phyloP scores from a whole-genome alignment of 2,797 vertebrate genomes.

The Enteromius paludinosus region DNA sequence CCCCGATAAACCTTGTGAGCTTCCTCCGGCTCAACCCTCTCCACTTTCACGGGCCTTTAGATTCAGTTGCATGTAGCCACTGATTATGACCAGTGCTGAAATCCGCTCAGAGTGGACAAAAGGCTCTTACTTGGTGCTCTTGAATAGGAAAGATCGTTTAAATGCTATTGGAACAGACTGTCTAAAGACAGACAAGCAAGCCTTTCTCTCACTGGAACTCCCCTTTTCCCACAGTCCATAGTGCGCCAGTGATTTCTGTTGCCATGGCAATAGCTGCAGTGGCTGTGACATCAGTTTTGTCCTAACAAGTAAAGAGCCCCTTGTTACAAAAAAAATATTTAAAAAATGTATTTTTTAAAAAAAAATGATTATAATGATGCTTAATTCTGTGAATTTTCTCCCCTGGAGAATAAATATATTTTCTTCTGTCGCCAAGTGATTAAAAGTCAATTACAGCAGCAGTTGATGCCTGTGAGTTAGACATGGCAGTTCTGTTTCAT shows the following conservation, averaged over 20 bases:
- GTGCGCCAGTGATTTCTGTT: conserved; percentile 34
- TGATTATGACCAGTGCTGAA: conserved; percentile 17
- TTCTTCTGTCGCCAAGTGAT: conserved; percentile 66
- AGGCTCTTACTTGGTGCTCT: conserved; percentile 16
- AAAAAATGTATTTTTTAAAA: too few species aligned
- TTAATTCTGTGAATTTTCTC: conserved; percentile 48
- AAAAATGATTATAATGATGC: not conserved
- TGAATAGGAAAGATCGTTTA: not conserved
- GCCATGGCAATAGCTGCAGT: conserved; percentile 46
- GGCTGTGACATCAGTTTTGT: conserved; percentile 50
- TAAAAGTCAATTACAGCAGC: conserved; percentile 50
- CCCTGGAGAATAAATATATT: conserved; percentile 23
- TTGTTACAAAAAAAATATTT: not conserved
- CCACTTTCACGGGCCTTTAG: not conserved
- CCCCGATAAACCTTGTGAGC: conserved; percentile 4
- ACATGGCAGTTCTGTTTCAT: not conserved
- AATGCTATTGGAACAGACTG: conserved; percentile 3
- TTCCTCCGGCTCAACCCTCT: not conserved
- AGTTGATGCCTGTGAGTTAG: not conserved
- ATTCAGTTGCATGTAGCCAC: not conserved
- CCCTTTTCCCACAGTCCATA: conserved; percentile 36
- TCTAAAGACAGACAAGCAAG: conserved; percentile 11
- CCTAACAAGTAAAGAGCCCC: conserved; percentile 36
- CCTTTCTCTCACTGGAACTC: conserved; percentile 20
- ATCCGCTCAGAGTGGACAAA: conserved; percentile 1